Evolutionary conservation across 92 coral and sea anemone species (phyloP).

Genomic region (Hydrozoanthus gracilis): DNA sequence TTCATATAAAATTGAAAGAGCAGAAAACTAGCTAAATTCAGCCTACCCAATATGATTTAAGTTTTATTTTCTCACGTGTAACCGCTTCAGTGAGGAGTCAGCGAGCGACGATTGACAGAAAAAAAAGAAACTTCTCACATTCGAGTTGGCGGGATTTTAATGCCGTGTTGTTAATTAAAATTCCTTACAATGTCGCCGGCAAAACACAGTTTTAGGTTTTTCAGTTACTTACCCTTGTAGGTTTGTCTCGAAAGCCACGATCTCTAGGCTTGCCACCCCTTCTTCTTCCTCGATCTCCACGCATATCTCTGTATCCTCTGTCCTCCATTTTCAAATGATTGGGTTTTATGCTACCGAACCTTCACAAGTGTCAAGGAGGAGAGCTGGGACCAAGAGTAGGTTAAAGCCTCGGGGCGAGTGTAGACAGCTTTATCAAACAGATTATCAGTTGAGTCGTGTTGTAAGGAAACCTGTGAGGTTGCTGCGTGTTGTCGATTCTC

Average conservation of each 20-base stretch:
- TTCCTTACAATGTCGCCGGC: no score
- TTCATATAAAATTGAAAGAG: no score
- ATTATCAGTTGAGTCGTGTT: not conserved
- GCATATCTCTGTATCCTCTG: constrained; percentile 33
- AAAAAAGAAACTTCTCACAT: not conserved
- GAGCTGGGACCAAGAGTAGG: constrained; percentile 15
- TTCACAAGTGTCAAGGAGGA: not conserved
- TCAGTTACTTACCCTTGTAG: constrained; percentile 22
- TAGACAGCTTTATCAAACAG: not conserved
- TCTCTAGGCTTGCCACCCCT: constrained; percentile 43
- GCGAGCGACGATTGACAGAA: constrained; percentile 24
- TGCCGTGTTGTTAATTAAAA: not conserved
- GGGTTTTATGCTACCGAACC: constrained; percentile 9
- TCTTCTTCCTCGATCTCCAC: constrained; percentile 39
- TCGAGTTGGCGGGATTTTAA: not conserved
- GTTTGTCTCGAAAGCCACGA: constrained; percentile 43
- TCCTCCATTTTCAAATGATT: constrained; percentile 40
- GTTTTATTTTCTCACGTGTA: no score
- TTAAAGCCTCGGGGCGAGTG: no score
- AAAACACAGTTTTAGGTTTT: no score
- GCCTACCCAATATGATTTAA: no score
- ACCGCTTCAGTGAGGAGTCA: not conserved
- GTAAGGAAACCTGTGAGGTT: not conserved
- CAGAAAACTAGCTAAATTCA: no score
- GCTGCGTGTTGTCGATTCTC: not conserved